Evolutionary conservation across 2,888 invertebrate species (phyloP), one percentile per base, ranked within the genome.

Genomic region (Dioctria linearis): DNA sequence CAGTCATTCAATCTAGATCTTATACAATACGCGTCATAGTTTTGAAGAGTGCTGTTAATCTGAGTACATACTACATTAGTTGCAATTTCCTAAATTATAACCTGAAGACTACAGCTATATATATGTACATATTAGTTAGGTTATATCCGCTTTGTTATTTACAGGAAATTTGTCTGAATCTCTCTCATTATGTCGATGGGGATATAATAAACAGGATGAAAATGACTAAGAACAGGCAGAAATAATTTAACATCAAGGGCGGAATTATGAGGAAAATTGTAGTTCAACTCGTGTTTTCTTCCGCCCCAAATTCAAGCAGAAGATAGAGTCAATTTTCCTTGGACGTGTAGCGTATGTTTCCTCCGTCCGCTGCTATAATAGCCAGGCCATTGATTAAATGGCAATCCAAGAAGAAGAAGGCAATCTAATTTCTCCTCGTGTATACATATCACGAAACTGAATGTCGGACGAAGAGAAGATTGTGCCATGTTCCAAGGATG

Each of bases 341-440:
- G 57, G 13, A 73, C 9, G 6, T 71, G 39, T n/a, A n/a, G 54
- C 1, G 4, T 54, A 4, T 54, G 13, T 13, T 51, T n/a, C 40
- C 51, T 11, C 3, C 40, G 6, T 11, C 25, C 25, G 2, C 25
- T 25, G 25, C 25, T 25, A 25, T 25, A 25, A 25, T 25, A 25
- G 25, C 2, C 25, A 25, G 25, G 59, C n/a, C 57, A 73, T 73
- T 73, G 73, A 73, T 73, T 73, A 73, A 2, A 13, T 54, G 13
- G 59, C 51, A 51, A 69, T 69, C 51, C 51, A 69, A 73, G 25
- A 25, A 25, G 25, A 25, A 25, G 57, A 13, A 73, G 13, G 57
- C 25, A 73, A 73, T 73, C 73, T 59, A 73, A 73, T 73, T 59
- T 73, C 43, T 57, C 8, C 57, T 73, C 54, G 13, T 51, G 73